phyloP scores from a whole-genome alignment of 1,140 invertebrate genomes.

The Cydia pomonella region DNA sequence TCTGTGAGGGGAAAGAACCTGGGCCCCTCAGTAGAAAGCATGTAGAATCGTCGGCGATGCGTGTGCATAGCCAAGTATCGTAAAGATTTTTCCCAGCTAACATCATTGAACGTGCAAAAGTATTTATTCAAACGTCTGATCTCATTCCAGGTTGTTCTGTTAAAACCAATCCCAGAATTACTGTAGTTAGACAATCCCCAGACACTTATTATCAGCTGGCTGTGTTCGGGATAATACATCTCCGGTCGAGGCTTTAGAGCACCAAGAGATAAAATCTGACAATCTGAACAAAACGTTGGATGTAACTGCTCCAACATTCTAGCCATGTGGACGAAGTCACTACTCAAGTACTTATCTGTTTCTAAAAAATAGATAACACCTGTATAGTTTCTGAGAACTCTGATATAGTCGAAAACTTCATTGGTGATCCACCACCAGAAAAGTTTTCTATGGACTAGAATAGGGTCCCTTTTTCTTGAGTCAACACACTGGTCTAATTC shows the following conservation, averaged over 20 bases:
- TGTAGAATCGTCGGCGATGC: constrained; percentile 25
- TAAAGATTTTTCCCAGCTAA: constrained; percentile 45
- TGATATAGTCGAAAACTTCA: constrained; percentile 49
- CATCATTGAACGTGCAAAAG: constrained; percentile 52
- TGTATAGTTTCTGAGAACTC: constrained; percentile 39
- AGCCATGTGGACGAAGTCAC: constrained; percentile 45
- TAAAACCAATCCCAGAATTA: constrained; percentile 47
- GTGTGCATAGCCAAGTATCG: constrained; percentile 36
- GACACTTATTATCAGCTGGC: constrained; percentile 34
- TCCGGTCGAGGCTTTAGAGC: constrained; percentile 32
- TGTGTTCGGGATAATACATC: constrained; percentile 39
- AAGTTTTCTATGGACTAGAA: constrained; percentile 46
- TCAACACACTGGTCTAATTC: constrained; percentile 37
- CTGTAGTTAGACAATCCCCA: constrained; percentile 36
- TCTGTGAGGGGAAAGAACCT: constrained; percentile 45
- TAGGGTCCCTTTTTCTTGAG: constrained; percentile 38
- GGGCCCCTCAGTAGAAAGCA: constrained; percentile 42
- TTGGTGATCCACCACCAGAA: constrained; percentile 56
- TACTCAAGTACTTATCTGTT: constrained; percentile 47
- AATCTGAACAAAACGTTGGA: constrained; percentile 37
- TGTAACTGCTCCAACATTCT: constrained; percentile 38
- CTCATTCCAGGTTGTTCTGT: constrained; percentile 46
- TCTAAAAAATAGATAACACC: constrained; percentile 49
- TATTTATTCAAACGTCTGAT: constrained; percentile 39
- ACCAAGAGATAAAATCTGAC: constrained; percentile 47